Evolutionary conservation across 2,113 vertebrate genomes (phyloP), one percentile per base, ranked within the genome.

Genomic region (Trematocara variabile): DNA sequence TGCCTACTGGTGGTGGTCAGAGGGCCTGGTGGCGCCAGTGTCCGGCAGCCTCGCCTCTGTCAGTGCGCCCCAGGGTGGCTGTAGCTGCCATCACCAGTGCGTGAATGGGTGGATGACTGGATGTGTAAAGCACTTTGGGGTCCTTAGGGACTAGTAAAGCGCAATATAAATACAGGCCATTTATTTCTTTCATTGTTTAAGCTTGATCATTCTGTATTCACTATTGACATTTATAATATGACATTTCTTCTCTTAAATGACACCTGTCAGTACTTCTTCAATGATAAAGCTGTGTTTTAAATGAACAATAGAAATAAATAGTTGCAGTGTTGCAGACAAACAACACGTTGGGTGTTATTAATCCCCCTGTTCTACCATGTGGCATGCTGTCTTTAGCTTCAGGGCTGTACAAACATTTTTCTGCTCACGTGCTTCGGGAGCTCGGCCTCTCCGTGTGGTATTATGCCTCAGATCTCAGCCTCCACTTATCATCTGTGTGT

Each of bases 401-500:
- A 16, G 14, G 20, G 25, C 25, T 34, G 6, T 30, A 81, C 41
- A 77, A 87, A 79, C 20, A 84, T 46, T 79, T 65, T 37, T 8
- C 44, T 65, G 12, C 20, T 75, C 68, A 90, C 55, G 56, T 90
- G 84, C 28, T 52, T 37, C n/a, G 8, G 8, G n/a, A n/a, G 68
- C 81, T 85, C 20, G 80, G 73, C 85, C 83, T 84, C 60, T 82
- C 6, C 25, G 39, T 80, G 25, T 79, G 55, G 53, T 60, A 8
- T 86, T 46, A 37, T 77, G 56, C 20, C 54, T 55, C 46, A 77
- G 50, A 79, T 77, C 60, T 30, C 9, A 34, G 48, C 25, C 54
- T 56, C 58, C 41, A 22, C 55, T 84, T 88, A 88, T 92, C 85
- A 90, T n/a, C 28, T 33, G 12, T 60, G 48, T 86, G 77, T 30